These are phyloP conservation scores for Pseudococcus jackbeardsleyi DNA, from an alignment of 2,888 invertebrate species.

Conservation along the genomic window DNA sequence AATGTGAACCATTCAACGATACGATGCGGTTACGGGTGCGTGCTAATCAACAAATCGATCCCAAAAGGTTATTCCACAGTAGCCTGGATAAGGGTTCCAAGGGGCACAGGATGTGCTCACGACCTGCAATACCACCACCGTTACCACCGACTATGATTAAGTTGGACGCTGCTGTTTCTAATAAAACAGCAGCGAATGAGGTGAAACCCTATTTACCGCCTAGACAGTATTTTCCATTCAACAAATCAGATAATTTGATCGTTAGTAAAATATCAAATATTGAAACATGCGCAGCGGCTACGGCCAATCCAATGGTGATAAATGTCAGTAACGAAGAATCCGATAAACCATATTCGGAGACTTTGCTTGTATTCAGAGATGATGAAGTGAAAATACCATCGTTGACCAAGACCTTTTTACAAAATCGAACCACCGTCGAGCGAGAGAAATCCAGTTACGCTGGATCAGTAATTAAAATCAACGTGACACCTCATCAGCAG, in stretches of 20 bases:
- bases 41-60: constrained; percentile 57
- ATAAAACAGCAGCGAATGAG: constrained; percentile 67
- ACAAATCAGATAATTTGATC: constrained; percentile 8
- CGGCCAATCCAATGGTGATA: not conserved
- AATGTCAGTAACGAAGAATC: not conserved
- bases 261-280: constrained; percentile 14
- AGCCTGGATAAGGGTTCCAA: constrained; percentile 58
- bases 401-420: constrained; percentile 55
- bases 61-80: constrained; percentile 49
- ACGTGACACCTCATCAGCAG: constrained; percentile 37
- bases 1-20: constrained; percentile 76
- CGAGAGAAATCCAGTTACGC: not conserved
- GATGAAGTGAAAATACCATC: constrained; percentile 46
- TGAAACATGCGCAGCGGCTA: not conserved
- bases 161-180: constrained; percentile 66
- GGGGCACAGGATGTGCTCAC: constrained; percentile 32
- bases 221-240: constrained; percentile 62
- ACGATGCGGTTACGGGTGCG: constrained; percentile 84
- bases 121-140: constrained; percentile 65
- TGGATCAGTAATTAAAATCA: constrained; percentile 59
- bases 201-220: constrained; percentile 67
- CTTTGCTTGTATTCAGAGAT: constrained; percentile 15
- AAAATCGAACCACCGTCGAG: constrained; percentile 40
- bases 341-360: constrained; percentile 39
- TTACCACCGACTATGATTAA: constrained; percentile 66